A percentile compares a stretch with the other conserved stretches of the same genome.
Conservation (phyloP, 2,113 vertebrate genomes). For the Leucosticte australis region DNA sequence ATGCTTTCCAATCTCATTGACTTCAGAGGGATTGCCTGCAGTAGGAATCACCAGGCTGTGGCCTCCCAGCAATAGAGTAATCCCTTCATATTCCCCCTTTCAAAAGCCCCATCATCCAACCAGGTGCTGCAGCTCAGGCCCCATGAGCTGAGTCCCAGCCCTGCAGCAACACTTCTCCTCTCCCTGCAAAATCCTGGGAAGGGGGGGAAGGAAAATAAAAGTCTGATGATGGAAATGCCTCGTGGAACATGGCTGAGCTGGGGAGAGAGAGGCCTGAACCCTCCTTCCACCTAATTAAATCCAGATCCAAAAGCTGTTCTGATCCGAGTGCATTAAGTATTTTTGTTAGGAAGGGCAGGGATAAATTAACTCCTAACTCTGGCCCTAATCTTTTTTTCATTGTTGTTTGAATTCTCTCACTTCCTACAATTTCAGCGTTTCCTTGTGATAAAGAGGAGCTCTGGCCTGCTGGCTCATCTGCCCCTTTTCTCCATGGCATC, state of each 20-base stretch:
- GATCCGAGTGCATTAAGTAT: background rate
- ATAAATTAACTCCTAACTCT: background rate
- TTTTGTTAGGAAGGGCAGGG: conserved; percentile 14
- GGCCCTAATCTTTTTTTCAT: background rate
- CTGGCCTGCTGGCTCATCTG: background rate
- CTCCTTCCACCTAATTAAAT: background rate
- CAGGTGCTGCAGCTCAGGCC: background rate
- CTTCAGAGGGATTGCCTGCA: background rate
- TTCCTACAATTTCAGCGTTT: background rate
- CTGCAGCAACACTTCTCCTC: background rate
- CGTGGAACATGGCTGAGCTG: rapidly evolving
- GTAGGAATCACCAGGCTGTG: background rate
- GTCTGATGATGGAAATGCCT: background rate
- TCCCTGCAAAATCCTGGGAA: background rate
- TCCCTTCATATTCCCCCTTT: background rate
- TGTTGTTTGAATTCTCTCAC: background rate
- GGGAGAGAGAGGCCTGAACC: background rate
- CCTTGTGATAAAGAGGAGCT: background rate
- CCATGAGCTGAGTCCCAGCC: background rate
- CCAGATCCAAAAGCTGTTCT: background rate
- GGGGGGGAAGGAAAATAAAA: background rate
- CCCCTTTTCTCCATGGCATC: background rate
- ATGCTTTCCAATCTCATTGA: background rate
- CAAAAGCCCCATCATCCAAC: background rate
- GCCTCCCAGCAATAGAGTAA: background rate